phyloP scores from a whole-genome alignment of 1,140 invertebrate genomes.

The Elysia chlorotica region DNA sequence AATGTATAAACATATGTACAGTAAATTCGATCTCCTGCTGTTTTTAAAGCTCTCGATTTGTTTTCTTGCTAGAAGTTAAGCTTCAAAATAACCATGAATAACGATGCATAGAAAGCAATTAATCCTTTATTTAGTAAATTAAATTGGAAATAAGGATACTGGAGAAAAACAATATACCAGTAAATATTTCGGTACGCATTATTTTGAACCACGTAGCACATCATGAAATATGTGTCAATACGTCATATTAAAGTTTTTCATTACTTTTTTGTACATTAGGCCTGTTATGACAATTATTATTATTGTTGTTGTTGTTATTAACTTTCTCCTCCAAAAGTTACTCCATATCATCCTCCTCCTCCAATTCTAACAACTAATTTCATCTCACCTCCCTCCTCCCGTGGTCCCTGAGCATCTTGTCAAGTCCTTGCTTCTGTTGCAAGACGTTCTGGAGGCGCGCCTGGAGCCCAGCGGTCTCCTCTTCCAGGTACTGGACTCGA shows the following conservation, averaged over 20 bases:
- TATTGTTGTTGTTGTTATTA: neutral
- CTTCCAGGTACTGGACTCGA: slow-evolving; percentile 48
- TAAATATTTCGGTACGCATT: no score
- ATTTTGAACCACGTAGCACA: neutral
- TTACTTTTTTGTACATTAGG: neutral
- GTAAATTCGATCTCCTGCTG: no score
- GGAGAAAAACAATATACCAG: no score
- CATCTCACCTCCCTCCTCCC: slow-evolving; percentile 40
- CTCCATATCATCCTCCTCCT: neutral
- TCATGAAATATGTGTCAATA: neutral
- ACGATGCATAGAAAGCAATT: no score
- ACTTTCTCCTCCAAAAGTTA: neutral
- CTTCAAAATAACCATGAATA: no score
- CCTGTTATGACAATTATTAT: neutral
- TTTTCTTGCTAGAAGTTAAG: no score
- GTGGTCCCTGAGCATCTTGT: slow-evolving; percentile 47
- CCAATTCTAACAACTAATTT: neutral
- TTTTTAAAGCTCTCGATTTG: no score
- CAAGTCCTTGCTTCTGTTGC: slow-evolving; percentile 46
- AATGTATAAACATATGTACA: no score
- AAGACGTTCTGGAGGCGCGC: slow-evolving; percentile 41
- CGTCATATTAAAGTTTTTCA: neutral
- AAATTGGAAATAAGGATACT: no score
- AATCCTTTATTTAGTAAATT: no score
- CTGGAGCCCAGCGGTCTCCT: slow-evolving; percentile 54